Percentiles rank a stretch among this genome's conserved stretches.
Conservation (phyloP, 2,797 vertebrate genomes). For the Sciurus carolinensis region DNA sequence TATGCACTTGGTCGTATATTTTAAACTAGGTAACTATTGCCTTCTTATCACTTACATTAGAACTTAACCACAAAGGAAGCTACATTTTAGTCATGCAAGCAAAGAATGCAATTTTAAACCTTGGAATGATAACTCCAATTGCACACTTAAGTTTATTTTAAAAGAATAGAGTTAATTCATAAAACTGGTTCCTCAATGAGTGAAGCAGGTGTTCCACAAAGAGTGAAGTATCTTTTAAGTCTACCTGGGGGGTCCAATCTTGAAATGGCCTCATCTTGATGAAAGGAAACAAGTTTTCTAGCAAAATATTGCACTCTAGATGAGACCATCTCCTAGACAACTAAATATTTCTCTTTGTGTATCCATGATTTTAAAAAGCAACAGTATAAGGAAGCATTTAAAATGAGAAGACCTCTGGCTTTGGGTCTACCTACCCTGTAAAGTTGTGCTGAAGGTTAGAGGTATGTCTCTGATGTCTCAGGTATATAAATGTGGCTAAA, state of each 20-base stretch:
- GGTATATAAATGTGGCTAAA: not conserved
- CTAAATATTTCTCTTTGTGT: not conserved
- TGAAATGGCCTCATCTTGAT: not conserved
- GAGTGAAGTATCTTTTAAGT: not conserved
- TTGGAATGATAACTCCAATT: not conserved
- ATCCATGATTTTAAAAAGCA: not conserved
- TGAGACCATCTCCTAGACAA: not conserved
- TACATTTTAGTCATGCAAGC: constrained; percentile 22
- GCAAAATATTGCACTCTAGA: not conserved
- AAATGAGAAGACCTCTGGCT: not conserved
- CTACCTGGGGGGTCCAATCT: not conserved
- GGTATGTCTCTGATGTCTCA: not conserved
- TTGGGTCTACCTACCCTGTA: not conserved
- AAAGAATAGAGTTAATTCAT: not conserved
- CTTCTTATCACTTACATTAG: not conserved
- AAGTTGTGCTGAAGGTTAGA: not conserved
- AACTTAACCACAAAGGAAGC: not conserved
- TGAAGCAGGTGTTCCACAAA: not conserved
- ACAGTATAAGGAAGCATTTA: not conserved
- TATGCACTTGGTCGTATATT: not conserved
- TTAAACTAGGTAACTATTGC: not conserved
- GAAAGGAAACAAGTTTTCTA: not conserved
- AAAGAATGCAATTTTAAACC: not conserved
- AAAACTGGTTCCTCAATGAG: not conserved
- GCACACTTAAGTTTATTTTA: not conserved